These are phyloP conservation scores for Phoxinus dragarum DNA, from an alignment of 2,797 vertebrate species.

Conservation along the genomic window DNA sequence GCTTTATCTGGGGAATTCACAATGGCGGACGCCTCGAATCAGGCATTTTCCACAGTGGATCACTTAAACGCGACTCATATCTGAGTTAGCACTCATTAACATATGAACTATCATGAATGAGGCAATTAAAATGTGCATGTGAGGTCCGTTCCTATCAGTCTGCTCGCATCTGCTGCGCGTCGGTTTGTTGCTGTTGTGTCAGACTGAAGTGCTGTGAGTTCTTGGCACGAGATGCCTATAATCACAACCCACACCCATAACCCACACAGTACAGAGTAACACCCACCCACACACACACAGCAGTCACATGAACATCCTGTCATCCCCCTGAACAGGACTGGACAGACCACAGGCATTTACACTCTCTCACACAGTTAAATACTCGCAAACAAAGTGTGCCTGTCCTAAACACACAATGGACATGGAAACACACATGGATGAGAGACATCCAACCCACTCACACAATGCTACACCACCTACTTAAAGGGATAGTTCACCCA, in stretches of 20 bases:
- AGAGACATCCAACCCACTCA: not conserved
- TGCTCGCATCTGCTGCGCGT: slow-evolving; percentile 65
- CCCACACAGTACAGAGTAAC: slow-evolving; percentile 72
- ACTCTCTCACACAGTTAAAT: slow-evolving; percentile 39
- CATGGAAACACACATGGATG: not conserved
- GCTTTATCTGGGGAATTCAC: slow-evolving; percentile 26
- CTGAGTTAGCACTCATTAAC: slow-evolving; percentile 28
- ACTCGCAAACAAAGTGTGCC: slow-evolving; percentile 15
- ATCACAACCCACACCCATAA: slow-evolving; percentile 79
- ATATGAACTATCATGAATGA: slow-evolving; percentile 37
- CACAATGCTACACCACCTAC: not conserved
- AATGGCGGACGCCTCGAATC: not conserved
- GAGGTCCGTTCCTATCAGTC: slow-evolving; percentile 43
- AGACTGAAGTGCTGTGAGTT: slow-evolving; percentile 69
- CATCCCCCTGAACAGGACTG: slow-evolving; percentile 55
- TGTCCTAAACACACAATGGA: not conserved
- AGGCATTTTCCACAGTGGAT: slow-evolving; percentile 12
- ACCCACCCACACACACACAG: slow-evolving; percentile 65
- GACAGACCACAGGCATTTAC: slow-evolving; percentile 55
- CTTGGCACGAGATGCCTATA: slow-evolving; percentile 68
- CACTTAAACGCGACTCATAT: slow-evolving; percentile 14
- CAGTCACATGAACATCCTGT: slow-evolving; percentile 63
- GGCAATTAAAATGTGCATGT: slow-evolving; percentile 4
- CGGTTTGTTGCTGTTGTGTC: slow-evolving; percentile 64
- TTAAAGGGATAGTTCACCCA: not conserved